A percentile compares a stretch with the other conserved stretches of the same genome.
phyloP scores from a whole-genome alignment of 2,797 vertebrate genomes.

The Gymnoscopelus braueri region DNA sequence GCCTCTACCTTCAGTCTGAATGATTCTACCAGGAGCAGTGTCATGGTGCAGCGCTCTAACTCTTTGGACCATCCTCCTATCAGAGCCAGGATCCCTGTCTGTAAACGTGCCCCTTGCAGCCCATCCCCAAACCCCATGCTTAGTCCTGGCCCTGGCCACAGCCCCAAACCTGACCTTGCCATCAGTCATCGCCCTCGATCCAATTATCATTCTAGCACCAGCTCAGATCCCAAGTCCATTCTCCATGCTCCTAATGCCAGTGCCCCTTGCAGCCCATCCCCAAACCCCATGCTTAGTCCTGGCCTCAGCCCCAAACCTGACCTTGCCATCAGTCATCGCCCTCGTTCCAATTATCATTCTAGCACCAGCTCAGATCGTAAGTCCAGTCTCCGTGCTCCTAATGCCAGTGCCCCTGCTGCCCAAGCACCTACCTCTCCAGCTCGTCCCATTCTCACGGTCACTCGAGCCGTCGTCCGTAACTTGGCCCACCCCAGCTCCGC shows the following conservation, averaged over 20 bases:
- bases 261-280: conserved; percentile 4
- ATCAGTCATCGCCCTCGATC: conserved; percentile 14
- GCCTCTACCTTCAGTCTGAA: conserved; percentile 84
- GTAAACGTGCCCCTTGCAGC: conserved; percentile 72
- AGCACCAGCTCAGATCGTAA: conserved; percentile 8
- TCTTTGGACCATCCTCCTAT: conserved; percentile 83
- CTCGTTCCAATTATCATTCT: not conserved
- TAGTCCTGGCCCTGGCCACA: conserved; percentile 5
- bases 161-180: conserved; percentile 7
- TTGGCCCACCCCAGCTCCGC: conserved; percentile 16
- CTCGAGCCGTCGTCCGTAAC: conserved; percentile 12
- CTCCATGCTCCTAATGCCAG: conserved; percentile 17
- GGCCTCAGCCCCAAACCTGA: conserved; percentile 2
- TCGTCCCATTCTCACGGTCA: not conserved
- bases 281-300: conserved; percentile 6
- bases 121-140: conserved; percentile 42
- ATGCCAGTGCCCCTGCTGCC: not conserved
- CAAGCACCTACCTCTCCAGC: conserved; percentile 19
- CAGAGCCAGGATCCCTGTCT: conserved; percentile 75
- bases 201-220: not conserved
- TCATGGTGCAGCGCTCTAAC: conserved; percentile 83
- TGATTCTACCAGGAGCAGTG: conserved; percentile 78
- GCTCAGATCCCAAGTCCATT: conserved; percentile 23
- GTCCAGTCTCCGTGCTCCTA: conserved; percentile 24
- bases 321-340: conserved; percentile 19